Conservation (phyloP, 2,113 vertebrate species). For the Pangasianodon hypophthalmus region DNA sequence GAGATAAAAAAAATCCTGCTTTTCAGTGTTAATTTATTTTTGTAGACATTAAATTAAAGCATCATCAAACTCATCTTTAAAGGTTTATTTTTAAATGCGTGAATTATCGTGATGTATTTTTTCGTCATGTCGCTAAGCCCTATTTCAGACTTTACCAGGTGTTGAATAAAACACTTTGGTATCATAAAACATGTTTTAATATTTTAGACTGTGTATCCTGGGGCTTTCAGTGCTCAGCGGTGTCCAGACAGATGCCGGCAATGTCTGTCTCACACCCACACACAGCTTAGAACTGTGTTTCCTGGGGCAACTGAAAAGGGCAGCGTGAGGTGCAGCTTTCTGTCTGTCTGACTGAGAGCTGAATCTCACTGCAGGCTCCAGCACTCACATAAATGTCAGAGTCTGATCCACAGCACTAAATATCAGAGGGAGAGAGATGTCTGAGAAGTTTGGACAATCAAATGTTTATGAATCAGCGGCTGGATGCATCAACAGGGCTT, state of each 20-base stretch:
- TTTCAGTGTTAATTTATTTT: neutral
- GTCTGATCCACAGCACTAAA: conserved; percentile 67
- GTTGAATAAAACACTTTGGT: neutral
- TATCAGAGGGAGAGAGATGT: conserved; percentile 32
- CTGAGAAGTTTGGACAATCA: neutral
- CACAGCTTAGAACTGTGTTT: neutral
- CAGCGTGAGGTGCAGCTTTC: neutral
- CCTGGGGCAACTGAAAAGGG: conserved; percentile 2
- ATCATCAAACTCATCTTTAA: neutral
- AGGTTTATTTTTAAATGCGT: neutral
- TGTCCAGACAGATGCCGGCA: neutral
- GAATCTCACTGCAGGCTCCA: conserved; percentile 70
- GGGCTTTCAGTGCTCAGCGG: neutral
- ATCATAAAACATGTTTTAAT: neutral
- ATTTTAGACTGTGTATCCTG: neutral
- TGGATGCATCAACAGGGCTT: neutral
- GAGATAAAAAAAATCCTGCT: neutral
- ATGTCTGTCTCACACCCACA: neutral
- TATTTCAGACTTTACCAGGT: neutral
- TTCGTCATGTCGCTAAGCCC: neutral
- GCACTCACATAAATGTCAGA: conserved; percentile 77
- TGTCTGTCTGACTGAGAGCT: conserved; percentile 48
- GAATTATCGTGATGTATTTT: neutral
- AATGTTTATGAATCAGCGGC: neutral
- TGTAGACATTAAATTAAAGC: neutral